These are phyloP conservation scores for Progne subis DNA, from an alignment of 2,113 vertebrate genomes.

Conservation along the genomic window DNA sequence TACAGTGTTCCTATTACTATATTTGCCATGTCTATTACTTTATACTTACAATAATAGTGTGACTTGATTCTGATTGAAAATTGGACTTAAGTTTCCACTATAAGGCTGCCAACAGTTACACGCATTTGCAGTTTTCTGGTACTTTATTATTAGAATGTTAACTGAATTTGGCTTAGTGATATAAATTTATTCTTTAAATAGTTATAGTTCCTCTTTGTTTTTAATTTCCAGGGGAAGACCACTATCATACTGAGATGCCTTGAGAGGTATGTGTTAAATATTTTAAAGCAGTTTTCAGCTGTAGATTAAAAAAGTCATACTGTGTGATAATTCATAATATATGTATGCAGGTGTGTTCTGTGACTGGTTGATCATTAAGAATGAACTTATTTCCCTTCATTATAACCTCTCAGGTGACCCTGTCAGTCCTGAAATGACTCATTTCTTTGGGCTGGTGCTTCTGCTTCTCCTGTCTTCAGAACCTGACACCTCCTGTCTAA, in stretches of 20 bases:
- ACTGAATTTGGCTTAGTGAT: conserved; percentile 34
- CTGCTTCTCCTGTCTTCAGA: not conserved
- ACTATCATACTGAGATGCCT: conserved; percentile 90
- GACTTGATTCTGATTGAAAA: conserved; percentile 54
- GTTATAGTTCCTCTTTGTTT: conserved; percentile 45
- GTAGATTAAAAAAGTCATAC: not conserved
- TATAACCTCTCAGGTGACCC: not conserved
- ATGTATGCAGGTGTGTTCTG: not conserved
- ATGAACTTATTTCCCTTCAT: not conserved
- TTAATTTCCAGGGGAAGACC: conserved; percentile 87
- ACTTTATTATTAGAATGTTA: conserved; percentile 45
- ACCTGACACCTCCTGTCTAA: not conserved
- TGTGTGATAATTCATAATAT: not conserved
- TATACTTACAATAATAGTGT: conserved; percentile 51
- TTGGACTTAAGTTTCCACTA: conserved; percentile 53
- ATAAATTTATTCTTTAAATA: conserved; percentile 29
- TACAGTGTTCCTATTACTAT: not conserved
- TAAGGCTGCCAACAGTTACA: not conserved
- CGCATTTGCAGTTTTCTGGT: conserved; percentile 35
- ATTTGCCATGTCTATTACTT: conserved; percentile 31
- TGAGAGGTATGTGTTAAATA: conserved; percentile 83
- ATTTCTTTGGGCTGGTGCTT: not conserved
- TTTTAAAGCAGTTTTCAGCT: not conserved
- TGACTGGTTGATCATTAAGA: not conserved
- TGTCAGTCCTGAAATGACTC: not conserved